Base-by-base conservation (phyloP, 2,113 vertebrate species). In the Arenaria interpres region DNA sequence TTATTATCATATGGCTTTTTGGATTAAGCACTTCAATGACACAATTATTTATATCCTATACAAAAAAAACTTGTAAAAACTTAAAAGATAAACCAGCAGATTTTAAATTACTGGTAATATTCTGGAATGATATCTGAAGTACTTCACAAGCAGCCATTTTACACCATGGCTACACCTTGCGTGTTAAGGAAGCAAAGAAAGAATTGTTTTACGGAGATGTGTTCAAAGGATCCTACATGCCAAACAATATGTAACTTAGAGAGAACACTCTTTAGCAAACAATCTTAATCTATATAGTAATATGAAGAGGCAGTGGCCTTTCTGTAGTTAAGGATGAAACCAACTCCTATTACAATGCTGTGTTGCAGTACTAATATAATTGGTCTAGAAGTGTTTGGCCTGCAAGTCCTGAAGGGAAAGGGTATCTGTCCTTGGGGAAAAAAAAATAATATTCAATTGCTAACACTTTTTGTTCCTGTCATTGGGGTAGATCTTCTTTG, bases 161-260 rank as follows among this genome's bases (percentile, higher is more conserved):
- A 77, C 6, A 5, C 59, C n/a, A 84, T 32, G 33, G 69, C 59
- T 92, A 66, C 39, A 63, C 53, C 67, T 90, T 83, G 80, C 9
- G 1, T 46, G 37, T 89, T 74, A 94, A 84, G 41, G 84, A 93
- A 95, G 73, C 46, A 87, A 66, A 92, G 45, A 43, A 66, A 94
- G 45, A 88, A 3, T 57, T 82, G 85, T 74, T 54, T 64, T 56
- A 69, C 66, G 45, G 45, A 86, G 60, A 81, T 45, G 25, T 37
- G 50, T 95, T 94, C 87, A 91, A 94, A 97, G 87, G 80, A 74
- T 80, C 41, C 33, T 82, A 45, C 50, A 66, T 73, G 76, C 72
- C 87, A 91, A 89, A 87, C 76, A 86, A 73, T 76, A 77, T 23
- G 41, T 92, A 84, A 91, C 84, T 64, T 77, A 84, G 53, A 76